Base-by-base conservation (phyloP, 2,797 vertebrate genomes). In the Gallirallus australis region DNA sequence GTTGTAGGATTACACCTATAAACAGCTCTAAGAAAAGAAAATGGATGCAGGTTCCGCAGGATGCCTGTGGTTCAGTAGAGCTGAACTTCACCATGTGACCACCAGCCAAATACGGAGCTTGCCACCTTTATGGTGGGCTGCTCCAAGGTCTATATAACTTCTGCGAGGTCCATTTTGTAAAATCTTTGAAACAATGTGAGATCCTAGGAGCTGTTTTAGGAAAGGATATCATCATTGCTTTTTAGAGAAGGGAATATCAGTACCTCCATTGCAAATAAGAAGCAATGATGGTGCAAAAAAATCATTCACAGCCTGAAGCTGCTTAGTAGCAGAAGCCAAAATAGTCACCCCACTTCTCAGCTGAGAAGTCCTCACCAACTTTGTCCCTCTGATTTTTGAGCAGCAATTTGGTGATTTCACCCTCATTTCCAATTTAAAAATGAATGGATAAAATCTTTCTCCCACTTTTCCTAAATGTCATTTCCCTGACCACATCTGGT, bases 1-100 rank as follows among this genome's bases (percentile, higher is more conserved):
- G n/a, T 81, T 61, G n/a, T 56, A 84, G 78, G 61, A 93, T 94
- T 94, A 87, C 40, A 90, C 47, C 23, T 91, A 53, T 73, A 95
- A 96, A 90, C 35, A 92, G 28, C 40, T 86, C 48, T 42, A 70
- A 96, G 77, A 71, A 89, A 80, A 90, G 15, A 82, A 95, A 87
- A 94, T 18, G 19, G 42, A 81, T n/a, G 35, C 25, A 77, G 15
- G 5, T 39, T 27, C 5, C 50, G 31, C 23, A 56, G 28, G 5
- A 19, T 40, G 21, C 3, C 21, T 48, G 4, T 17, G 24, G 13
- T 54, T 92, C 57, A 47, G 27, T 19, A 52, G 70, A 69, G 28
- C 13, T n/a, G 40, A 83, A 65, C 20, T 50, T 68, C 12, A 10
- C 18, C 3, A 1, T 0, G 2, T 40, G 59, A 23, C 50, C 75